Evolutionary conservation across 2,797 vertebrate genomes (phyloP), one percentile per base, ranked within the genome.

Genomic region (Eleutherodactylus coqui): DNA sequence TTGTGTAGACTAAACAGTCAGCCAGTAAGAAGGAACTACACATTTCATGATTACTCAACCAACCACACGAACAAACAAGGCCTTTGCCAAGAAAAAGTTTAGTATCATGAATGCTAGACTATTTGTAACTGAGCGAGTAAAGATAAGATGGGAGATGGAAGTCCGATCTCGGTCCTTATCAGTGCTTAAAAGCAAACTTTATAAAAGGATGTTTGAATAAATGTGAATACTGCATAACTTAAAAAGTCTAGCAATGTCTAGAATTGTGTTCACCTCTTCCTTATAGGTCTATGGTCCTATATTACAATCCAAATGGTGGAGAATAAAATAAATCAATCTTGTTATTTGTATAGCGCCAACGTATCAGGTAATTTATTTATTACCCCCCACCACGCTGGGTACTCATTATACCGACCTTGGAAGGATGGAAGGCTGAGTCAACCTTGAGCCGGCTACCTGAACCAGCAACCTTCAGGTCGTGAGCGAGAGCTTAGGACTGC

Each of bases 1-100:
- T 53, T 38, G 27, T 29, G 24, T 3, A 43, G 9, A 24, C 36
- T 29, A 51, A 58, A 70, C 7, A 34, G 6, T 58, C 5, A 0
- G 19, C 17, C 53, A 70, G 19, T 17, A 13, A 55, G 19, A 24
- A 9, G 67, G 38, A 70, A 70, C 38, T 13, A 24, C 34, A 24
- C 38, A 41, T 24, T 21, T 73, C 11, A 27, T 24, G 45, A 82
- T 45, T 75, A 58, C 49, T 55, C 53, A 83, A 51, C 36, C 67
- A 43, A 83, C n/a, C n/a, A 58, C 67, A 73, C 45, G 45, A 82
- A 82, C 69, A 83, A 83, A 83, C 67, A 82, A 72, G 8, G 19
- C 72, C 17, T 6, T 0, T 24, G 81, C 69, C 81, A 83, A 83
- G 67, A 73, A 55, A 24, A 70, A 29, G 4, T 53, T 32, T 24